A percentile compares a stretch with the other conserved stretches of the same genome.
phyloP scores from a whole-genome alignment of 2,888 invertebrate genomes.

The Brachycybe producta region DNA sequence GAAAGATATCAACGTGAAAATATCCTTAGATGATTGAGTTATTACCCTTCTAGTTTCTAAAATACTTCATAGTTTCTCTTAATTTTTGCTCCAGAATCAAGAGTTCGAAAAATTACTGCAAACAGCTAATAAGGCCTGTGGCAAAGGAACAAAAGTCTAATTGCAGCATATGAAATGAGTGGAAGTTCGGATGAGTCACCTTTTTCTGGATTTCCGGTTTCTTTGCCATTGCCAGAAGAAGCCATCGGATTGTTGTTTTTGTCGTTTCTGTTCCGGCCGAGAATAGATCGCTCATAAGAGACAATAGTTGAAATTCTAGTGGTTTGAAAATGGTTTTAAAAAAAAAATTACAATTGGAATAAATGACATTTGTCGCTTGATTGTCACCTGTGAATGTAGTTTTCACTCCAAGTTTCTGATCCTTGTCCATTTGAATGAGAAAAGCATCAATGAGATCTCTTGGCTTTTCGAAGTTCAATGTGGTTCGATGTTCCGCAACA shows the following conservation, averaged over 20 bases:
- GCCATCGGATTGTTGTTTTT: conserved; percentile 66
- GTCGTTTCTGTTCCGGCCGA: conserved; percentile 80
- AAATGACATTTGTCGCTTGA: neutral
- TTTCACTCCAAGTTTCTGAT: conserved; percentile 10
- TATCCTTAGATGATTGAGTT: no score
- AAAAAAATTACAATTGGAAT: conserved; percentile 3
- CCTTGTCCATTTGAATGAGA: conserved; percentile 18
- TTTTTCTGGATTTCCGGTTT: conserved; percentile 47
- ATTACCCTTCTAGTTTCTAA: no score
- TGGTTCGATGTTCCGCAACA: conserved; percentile 16
- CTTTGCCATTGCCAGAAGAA: conserved; percentile 59
- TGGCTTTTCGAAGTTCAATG: conserved; percentile 10
- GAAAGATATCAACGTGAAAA: no score
- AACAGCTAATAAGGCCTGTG: no score
- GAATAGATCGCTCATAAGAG: conserved; percentile 66
- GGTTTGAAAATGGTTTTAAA: neutral
- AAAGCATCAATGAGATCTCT: conserved; percentile 21
- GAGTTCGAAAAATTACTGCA: no score
- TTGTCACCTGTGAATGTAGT: conserved; percentile 17
- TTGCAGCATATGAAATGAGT: no score
- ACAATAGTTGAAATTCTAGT: conserved; percentile 46
- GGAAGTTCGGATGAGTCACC: no score
- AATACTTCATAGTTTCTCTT: no score
- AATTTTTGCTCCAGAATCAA: no score
- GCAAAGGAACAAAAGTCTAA: no score